Conservation (phyloP, 2,113 vertebrate species). For the Lichenostomus cassidix region DNA sequence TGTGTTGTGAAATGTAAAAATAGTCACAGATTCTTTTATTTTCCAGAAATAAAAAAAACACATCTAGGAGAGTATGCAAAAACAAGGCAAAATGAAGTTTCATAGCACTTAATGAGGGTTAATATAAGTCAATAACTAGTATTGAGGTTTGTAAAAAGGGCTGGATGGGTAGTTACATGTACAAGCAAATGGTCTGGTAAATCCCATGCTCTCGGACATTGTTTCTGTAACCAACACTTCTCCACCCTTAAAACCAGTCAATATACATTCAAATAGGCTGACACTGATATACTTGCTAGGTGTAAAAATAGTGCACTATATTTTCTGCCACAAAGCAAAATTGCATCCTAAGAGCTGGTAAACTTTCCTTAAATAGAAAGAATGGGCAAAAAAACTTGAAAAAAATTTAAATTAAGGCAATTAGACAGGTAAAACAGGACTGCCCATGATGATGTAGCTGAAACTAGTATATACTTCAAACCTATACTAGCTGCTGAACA, state of each 20-base stretch:
- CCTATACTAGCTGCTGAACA: constrained; percentile 60
- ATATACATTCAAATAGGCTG: constrained; percentile 84
- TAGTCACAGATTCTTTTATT: constrained; percentile 65
- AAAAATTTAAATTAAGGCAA: constrained; percentile 83
- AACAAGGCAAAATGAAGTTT: constrained; percentile 76
- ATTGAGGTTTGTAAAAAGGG: constrained; percentile 61
- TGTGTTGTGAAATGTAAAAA: constrained; percentile 82
- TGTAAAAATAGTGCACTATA: constrained; percentile 79
- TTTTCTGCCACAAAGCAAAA: constrained; percentile 80
- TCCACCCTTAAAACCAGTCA: constrained; percentile 59
- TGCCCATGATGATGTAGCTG: constrained; percentile 62
- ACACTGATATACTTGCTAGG: constrained; percentile 71
- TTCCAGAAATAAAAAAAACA: constrained; percentile 72
- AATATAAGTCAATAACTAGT: constrained; percentile 62
- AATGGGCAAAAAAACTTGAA: constrained; percentile 72
- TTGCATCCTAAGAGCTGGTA: constrained; percentile 76
- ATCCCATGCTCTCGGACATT: constrained; percentile 52
- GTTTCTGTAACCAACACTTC: constrained; percentile 64
- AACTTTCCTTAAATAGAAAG: constrained; percentile 73
- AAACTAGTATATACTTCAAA: constrained; percentile 64
- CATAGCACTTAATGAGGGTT: constrained; percentile 77
- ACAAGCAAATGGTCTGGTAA: constrained; percentile 50
- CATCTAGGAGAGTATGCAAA: constrained; percentile 65
- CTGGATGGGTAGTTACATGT: constrained; percentile 43
- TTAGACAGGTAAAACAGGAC: constrained; percentile 66